A percentile compares a stretch with the other conserved stretches of the same genome.
phyloP scores from a whole-genome alignment of 1,140 invertebrate species.

The Brachionus rubens region DNA sequence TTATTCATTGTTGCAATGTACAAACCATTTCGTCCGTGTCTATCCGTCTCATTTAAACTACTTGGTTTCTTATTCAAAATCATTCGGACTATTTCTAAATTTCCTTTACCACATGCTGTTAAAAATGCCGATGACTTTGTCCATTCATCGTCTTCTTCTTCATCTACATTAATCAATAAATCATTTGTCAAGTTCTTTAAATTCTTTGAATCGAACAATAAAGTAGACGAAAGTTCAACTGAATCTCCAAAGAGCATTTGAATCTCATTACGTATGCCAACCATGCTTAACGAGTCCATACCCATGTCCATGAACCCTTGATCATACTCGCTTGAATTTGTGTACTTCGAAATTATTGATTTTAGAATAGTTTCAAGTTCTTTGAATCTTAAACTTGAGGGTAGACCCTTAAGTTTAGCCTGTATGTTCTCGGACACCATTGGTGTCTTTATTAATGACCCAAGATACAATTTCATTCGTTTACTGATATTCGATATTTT shows the following conservation, averaged over 20 bases:
- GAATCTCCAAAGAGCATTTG: background rate
- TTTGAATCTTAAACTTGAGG: background rate
- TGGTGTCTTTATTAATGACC: background rate
- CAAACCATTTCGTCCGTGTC: background rate
- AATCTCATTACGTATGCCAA: background rate
- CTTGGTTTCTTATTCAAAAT: background rate
- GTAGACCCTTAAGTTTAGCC: background rate
- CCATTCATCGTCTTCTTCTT: background rate
- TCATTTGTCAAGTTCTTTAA: background rate
- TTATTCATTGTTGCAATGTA: background rate
- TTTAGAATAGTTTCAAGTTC: slow-evolving; percentile 1
- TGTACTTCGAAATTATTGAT: background rate
- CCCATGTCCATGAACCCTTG: background rate
- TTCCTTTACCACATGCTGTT: background rate
- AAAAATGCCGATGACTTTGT: background rate
- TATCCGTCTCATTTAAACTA: background rate
- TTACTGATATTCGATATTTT: background rate
- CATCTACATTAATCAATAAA: background rate
- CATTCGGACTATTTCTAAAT: background rate
- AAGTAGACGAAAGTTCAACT: background rate
- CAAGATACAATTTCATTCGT: background rate
- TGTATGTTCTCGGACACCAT: background rate
- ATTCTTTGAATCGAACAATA: background rate
- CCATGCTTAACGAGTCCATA: background rate
- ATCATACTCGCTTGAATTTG: background rate